phyloP scores from a whole-genome alignment of 2,888 invertebrate genomes.

The Caenorhabditis sp. region DNA sequence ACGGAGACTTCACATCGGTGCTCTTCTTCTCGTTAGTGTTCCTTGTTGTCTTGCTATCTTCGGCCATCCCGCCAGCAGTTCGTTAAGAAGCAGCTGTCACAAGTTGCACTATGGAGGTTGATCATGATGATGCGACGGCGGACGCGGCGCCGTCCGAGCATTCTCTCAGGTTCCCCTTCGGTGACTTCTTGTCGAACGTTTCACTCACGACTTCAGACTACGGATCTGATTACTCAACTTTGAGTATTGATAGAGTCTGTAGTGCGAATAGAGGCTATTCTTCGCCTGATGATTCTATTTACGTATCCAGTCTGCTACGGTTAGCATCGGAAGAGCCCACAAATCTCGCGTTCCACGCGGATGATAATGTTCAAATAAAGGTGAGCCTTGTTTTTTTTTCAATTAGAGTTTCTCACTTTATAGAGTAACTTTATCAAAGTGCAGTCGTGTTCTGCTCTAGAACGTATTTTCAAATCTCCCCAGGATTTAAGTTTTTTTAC shows the following conservation, averaged over 20 bases:
- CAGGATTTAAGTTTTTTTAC: too few relatives aligned
- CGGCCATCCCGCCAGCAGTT: conserved; percentile 28
- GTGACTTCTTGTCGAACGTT: conserved; percentile 60
- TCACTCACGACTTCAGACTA: conserved; percentile 58
- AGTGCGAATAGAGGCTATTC: conserved; percentile 41
- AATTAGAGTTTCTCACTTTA: background rate
- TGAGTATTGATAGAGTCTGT: conserved; percentile 25
- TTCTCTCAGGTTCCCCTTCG: conserved; percentile 59
- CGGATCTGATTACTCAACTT: conserved; percentile 52
- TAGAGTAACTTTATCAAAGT: background rate
- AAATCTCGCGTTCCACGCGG: conserved; percentile 28
- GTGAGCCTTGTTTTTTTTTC: conserved; percentile 12
- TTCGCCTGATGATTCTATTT: conserved; percentile 46
- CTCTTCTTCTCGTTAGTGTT: conserved; percentile 57
- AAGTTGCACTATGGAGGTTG: conserved; percentile 72
- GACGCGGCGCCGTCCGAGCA: conserved; percentile 17
- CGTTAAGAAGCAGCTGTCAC: conserved; percentile 60
- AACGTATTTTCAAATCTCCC: background rate
- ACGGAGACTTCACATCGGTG: conserved; percentile 15
- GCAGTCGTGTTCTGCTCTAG: background rate
- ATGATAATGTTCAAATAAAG: conserved; percentile 43
- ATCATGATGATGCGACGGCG: conserved; percentile 63
- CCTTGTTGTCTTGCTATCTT: conserved; percentile 67
- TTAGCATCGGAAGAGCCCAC: conserved; percentile 36
- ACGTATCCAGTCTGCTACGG: conserved; percentile 36